Base-by-base conservation (phyloP, 64 coral and sea anemone species). In the Montipora sp. region DNA sequence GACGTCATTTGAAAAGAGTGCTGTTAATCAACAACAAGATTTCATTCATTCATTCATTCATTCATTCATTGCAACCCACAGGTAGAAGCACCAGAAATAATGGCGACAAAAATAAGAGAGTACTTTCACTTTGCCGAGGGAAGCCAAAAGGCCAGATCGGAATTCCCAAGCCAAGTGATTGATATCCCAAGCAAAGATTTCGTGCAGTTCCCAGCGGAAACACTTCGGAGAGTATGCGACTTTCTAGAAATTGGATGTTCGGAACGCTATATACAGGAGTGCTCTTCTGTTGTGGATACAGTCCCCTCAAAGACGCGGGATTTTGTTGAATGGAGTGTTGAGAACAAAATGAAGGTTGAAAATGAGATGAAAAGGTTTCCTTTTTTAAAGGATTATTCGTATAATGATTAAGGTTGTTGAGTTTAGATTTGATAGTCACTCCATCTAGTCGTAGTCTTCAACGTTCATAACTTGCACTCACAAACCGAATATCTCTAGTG, bases 281-380 rank as follows among this genome's bases (percentile, higher is more conserved):
- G 80, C 24, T 9, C 80, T 13, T 21, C 21, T 13, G 63, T 55
- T 66, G 80, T 82, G 3, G 80, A 82, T 23, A 11, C 14, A 82
- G 58, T 82, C 15, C 80, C 80, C 24, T 82, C 80, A 2, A 82
- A 61, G 45, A 82, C 80, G 8, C 80, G 80, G 4, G 4, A 82
- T 8, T 63, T 63, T 66, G 27, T 82, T 7, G 24, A 43, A 82
- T 82, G 80, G 80, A 43, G 22, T 16, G 57, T 13, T 2, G 24
- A 63, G 5, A 21, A 82, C 9, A 60, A 63, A 14, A 82, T 15
- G 23, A 61, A 23, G 63, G 80, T 82, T 1, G 58, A 63, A 9
- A 27, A 60, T 18, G 22, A 63, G 16, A 82, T 63, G 55, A 82
- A 65, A 66, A 60, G 27, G 1, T 82, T 63, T 46, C 22, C 80